Conservation (phyloP, 92 coral and sea anemone genomes). For the Epizoanthus fatuus region DNA sequence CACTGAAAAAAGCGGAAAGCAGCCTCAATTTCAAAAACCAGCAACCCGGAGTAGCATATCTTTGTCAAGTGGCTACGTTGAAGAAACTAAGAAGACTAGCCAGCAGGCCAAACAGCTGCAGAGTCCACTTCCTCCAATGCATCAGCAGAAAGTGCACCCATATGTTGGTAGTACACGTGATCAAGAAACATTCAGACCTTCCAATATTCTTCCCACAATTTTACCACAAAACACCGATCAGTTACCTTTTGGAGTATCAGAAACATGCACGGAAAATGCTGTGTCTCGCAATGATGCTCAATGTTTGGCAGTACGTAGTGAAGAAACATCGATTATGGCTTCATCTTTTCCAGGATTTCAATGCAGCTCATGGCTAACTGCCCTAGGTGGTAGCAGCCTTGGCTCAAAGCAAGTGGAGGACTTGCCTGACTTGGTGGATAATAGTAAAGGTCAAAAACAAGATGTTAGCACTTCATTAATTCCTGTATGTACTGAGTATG, state of each 20-base stretch:
- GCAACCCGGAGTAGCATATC: not conserved
- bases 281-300: not conserved
- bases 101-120: not conserved
- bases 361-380: not conserved
- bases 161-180: not conserved
- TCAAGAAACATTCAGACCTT: not conserved
- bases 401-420: slow-evolving; percentile 30
- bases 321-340: not conserved
- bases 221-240: not conserved
- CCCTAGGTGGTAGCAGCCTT: not conserved
- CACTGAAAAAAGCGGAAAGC: not conserved
- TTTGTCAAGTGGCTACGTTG: not conserved
- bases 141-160: not conserved
- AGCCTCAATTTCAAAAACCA: not conserved
- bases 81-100: not conserved
- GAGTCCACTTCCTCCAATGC: not conserved
- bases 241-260: slow-evolving; percentile 36
- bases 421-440: not conserved
- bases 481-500: not conserved
- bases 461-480: not conserved
- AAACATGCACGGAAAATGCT: slow-evolving; percentile 15
- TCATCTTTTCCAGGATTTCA: slow-evolving; percentile 25
- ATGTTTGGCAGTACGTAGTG: not conserved
- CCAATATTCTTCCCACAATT: not conserved
- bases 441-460: not conserved